phyloP scores from a whole-genome alignment of 2,888 invertebrate genomes.

The Ophion obscuratus region DNA sequence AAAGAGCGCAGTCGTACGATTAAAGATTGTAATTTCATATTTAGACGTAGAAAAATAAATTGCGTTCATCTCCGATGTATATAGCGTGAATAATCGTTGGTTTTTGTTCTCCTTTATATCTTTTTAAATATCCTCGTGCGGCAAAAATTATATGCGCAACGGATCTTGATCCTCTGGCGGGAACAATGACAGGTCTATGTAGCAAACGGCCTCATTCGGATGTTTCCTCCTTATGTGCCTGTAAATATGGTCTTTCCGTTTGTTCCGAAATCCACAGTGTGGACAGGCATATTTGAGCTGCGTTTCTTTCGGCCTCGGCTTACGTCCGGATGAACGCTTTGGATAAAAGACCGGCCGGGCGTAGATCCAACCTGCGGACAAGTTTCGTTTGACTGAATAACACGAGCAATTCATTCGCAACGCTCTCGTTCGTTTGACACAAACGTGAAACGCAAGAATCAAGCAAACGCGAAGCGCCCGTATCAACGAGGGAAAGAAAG shows the following conservation, averaged over 20 bases:
- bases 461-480: neutral
- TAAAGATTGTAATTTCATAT: neutral
- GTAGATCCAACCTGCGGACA: slow-evolving; percentile 63
- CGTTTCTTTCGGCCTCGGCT: neutral
- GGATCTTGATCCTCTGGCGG: neutral
- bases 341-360: slow-evolving; percentile 27
- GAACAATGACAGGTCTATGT: slow-evolving; percentile 59
- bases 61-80: neutral
- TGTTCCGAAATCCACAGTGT: slow-evolving; percentile 85
- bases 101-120: neutral
- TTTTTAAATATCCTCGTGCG: neutral
- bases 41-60: slow-evolving; percentile 18
- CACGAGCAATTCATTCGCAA: neutral
- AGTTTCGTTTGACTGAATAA: slow-evolving; percentile 33
- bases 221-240: slow-evolving; percentile 85
- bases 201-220: slow-evolving; percentile 77
- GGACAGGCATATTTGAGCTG: slow-evolving; percentile 83
- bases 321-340: slow-evolving; percentile 4
- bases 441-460: neutral
- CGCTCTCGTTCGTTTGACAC: neutral
- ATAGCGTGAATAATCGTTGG: neutral
- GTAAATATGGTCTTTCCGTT: slow-evolving; percentile 85
- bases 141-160: slow-evolving; percentile 1
- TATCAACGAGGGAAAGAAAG: neutral
- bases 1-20: neutral